Evolutionary conservation across 2,797 vertebrate genomes (phyloP).

Genomic region (Chaenodraco wilsoni): DNA sequence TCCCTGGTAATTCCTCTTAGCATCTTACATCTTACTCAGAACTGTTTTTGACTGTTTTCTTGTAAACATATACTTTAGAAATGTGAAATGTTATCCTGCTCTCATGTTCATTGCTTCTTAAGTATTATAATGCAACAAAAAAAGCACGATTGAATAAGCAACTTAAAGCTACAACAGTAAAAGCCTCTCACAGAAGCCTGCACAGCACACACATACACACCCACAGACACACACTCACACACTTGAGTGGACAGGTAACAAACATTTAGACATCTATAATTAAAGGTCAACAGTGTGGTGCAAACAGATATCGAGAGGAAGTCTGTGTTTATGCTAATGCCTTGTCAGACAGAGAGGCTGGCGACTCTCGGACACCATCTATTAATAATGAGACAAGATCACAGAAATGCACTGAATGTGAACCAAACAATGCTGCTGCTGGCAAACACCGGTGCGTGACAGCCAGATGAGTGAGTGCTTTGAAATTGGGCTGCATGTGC

Average conservation of each 20-base stretch:
- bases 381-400: slow-evolving; percentile 80
- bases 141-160: background rate
- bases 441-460: slow-evolving; percentile 55
- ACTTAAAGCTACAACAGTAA: slow-evolving; percentile 2
- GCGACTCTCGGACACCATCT: slow-evolving; percentile 77
- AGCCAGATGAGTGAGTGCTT: slow-evolving; percentile 61
- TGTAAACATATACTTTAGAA: background rate
- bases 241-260: slow-evolving; percentile 71
- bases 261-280: slow-evolving; percentile 83
- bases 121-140: slow-evolving; percentile 4
- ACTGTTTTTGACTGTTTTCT: background rate
- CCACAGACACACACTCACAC: slow-evolving; percentile 26
- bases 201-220: slow-evolving; percentile 1
- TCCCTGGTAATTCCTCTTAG: background rate
- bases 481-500: slow-evolving; percentile 50
- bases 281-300: slow-evolving; percentile 77
- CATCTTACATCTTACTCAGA: too few relatives aligned
- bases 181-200: slow-evolving; percentile 20
- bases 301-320: slow-evolving; percentile 81
- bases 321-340: slow-evolving; percentile 85
- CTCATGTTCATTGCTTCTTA: background rate
- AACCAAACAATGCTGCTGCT: slow-evolving; percentile 70
- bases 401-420: slow-evolving; percentile 56
- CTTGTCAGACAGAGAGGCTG: slow-evolving; percentile 74
- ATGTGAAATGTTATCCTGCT: background rate